Base-by-base conservation (phyloP, 2,797 vertebrate species). In the Uromys caudimaculatus region DNA sequence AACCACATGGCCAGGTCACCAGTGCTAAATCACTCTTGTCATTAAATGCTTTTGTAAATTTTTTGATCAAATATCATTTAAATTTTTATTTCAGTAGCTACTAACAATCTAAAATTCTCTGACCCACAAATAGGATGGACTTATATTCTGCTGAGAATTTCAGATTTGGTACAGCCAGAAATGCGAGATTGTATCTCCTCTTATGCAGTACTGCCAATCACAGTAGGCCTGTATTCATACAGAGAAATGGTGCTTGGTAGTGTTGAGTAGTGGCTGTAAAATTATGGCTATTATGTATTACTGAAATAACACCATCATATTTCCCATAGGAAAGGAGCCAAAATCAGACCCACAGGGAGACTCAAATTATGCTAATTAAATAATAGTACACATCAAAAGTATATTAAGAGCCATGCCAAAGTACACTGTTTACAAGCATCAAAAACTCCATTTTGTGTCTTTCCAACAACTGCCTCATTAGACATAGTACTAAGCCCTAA, bases 341-440 rank as follows among this genome's bases (percentile, higher is more conserved):
- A 95, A n/a, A 90, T 35, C 2, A 52, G 16, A 2, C 23, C 54
- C 38, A 64, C 2, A 47, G n/a, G 41, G 44, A 90, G 17, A 76
- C 35, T 90, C 54, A 86, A 92, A 91, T 92, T 56, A 86, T 62
- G 35, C 50, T 67, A 91, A 87, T 77, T 92, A 89, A 76, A 90
- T 76, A 95, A 77, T 85, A n/a, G 16, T 60, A 60, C 32, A 73
- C 50, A 86, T 77, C 19, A 73, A 58, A 23, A 81, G 17, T 32
- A 27, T 64, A 38, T 52, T 84, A 67, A 91, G 94, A 84, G 10
- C 4, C 64, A 71, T 69, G 41, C n/a, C n/a, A 88, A 84, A 87
- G 9, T 54, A 50, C 8, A 62, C 38, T 83, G 60, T 71, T 92
- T 94, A 76, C 2, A 76, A 92, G 21, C 19, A 81, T 92, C 52